phyloP scores from a whole-genome alignment of 1,140 invertebrate species.

The Nylanderia fulva region DNA sequence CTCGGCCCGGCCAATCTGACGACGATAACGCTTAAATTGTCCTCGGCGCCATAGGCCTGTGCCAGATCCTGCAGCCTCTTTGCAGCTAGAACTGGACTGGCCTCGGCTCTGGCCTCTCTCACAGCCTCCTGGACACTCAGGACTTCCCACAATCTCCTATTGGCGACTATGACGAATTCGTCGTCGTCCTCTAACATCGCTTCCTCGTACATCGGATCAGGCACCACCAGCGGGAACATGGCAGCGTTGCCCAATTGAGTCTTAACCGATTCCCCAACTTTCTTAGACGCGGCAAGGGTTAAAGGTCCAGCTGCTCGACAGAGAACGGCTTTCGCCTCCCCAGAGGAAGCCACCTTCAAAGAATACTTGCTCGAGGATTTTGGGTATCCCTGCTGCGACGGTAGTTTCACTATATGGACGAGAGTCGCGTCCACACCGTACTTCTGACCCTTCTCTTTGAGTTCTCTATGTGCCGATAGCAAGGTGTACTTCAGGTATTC shows the following conservation, averaged over 20 bases:
- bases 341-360: constrained; percentile 90
- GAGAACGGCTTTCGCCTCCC: constrained; percentile 90
- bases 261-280: constrained; percentile 57
- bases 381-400: constrained; percentile 81
- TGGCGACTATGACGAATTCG: constrained; percentile 93
- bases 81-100: constrained; percentile 91
- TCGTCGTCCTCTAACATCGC: constrained; percentile 92
- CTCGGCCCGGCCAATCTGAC: constrained; percentile 89
- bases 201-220: constrained; percentile 92
- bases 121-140: constrained; percentile 91
- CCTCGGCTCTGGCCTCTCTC: constrained; percentile 90
- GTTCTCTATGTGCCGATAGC: constrained; percentile 90
- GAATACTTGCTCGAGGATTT: constrained; percentile 86
- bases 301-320: constrained; percentile 88
- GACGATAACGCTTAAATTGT: constrained; percentile 92
- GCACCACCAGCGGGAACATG: constrained; percentile 89
- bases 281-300: constrained; percentile 86
- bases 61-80: constrained; percentile 93
- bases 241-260: constrained; percentile 88
- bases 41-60: constrained; percentile 93
- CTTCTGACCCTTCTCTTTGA: constrained; percentile 90
- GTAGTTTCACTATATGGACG: constrained; percentile 89
- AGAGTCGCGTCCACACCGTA: constrained; percentile 90
- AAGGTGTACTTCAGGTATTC: constrained; percentile 95
- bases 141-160: constrained; percentile 92